phyloP scores from a whole-genome alignment of 2,888 invertebrate species.

The Agrochola circellaris region DNA sequence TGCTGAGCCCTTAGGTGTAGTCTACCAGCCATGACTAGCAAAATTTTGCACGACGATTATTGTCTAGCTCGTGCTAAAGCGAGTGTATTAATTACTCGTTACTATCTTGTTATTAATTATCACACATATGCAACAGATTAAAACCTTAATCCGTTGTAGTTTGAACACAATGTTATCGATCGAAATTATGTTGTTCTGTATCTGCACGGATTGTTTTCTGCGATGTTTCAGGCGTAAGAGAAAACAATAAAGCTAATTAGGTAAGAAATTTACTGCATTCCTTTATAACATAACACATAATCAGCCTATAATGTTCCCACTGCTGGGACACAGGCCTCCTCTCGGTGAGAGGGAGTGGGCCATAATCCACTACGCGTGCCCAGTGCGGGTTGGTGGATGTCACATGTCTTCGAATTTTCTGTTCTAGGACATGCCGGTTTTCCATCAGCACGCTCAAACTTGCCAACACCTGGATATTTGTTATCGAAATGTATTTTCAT shows the following conservation, averaged over 20 bases:
- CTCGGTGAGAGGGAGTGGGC: no score
- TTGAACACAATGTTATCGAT: slow-evolving; percentile 19
- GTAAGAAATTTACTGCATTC: neutral
- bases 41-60: neutral
- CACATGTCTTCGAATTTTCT: no score
- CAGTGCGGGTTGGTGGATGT: no score
- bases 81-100: neutral
- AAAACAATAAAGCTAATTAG: neutral
- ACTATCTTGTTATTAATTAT: slow-evolving; percentile 14
- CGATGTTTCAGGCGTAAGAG: neutral
- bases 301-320: no score
- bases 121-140: slow-evolving; percentile 8
- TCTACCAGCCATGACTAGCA: neutral
- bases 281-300: neutral
- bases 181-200: neutral
- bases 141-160: slow-evolving; percentile 4
- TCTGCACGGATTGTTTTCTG: neutral
- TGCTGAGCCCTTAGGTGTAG: neutral
- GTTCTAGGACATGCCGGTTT: no score
- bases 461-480: no score
- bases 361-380: no score
- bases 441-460: no score
- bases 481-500: no score
- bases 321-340: no score
- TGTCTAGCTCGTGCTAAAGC: neutral